Percentiles rank a stretch among this genome's conserved stretches.
These are phyloP conservation scores for Laothoe populi DNA, from an alignment of 2,888 invertebrate species.

Conservation along the genomic window DNA sequence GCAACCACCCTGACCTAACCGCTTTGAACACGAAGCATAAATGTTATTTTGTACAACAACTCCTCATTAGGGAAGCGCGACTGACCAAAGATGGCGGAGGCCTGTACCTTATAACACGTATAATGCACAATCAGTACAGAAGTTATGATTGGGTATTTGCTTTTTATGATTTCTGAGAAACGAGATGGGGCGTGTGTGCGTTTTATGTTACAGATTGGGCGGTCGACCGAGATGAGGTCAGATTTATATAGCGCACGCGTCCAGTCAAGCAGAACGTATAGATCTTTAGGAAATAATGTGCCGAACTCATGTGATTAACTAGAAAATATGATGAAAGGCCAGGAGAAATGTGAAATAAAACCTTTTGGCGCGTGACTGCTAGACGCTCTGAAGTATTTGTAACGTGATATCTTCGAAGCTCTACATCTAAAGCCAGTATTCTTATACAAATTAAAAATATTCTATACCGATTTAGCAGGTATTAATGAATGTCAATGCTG, in stretches of 20 bases:
- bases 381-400: no score
- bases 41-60: neutral
- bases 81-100: neutral
- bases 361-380: neutral
- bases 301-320: constrained; percentile 19
- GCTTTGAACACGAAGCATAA: neutral
- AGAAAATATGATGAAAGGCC: constrained; percentile 20
- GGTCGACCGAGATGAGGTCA: constrained; percentile 16
- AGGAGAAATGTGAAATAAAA: constrained; percentile 16
- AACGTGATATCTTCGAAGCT: no score
- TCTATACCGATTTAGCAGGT: no score
- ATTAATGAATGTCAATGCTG: no score
- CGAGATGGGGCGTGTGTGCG: constrained; percentile 17
- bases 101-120: neutral
- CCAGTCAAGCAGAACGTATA: constrained; percentile 20
- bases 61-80: neutral
- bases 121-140: neutral
- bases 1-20: no score
- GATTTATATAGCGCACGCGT: constrained; percentile 8
- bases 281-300: constrained; percentile 22
- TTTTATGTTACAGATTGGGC: constrained; percentile 20
- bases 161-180: constrained; percentile 21
- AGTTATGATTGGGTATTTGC: constrained; percentile 22
- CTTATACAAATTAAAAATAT: no score
- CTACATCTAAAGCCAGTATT: no score